Percentiles rank a stretch among this genome's conserved stretches.
Conservation (phyloP, 2,113 vertebrate genomes). For the Tragelaphus scriptus region DNA sequence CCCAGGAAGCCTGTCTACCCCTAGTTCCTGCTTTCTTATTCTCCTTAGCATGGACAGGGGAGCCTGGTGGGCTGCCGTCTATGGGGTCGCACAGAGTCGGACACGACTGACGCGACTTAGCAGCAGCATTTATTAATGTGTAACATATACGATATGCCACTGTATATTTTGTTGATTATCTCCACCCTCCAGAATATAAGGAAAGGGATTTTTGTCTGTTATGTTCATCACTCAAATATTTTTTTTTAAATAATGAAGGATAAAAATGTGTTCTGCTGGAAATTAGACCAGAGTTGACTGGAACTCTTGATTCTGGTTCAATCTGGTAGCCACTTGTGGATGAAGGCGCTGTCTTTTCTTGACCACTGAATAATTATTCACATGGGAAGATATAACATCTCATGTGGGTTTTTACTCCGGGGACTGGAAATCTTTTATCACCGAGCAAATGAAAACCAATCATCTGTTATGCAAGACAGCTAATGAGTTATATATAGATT, state of each 20-base stretch:
- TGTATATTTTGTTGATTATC: background rate
- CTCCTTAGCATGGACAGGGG: background rate
- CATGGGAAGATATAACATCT: conserved; percentile 28
- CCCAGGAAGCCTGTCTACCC: background rate
- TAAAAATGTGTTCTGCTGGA: background rate
- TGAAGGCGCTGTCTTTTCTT: background rate
- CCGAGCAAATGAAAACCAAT: conserved; percentile 6
- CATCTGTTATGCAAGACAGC: conserved; percentile 26
- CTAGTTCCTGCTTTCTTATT: background rate
- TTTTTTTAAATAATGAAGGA: background rate
- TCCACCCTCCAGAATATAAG: background rate
- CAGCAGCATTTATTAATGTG: background rate
- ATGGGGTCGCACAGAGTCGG: too few species aligned
- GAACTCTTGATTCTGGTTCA: conserved; percentile 28
- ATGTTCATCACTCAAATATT: background rate
- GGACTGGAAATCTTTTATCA: conserved; percentile 24
- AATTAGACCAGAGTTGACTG: background rate
- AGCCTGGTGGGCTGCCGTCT: too few species aligned
- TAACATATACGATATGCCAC: background rate
- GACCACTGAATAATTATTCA: conserved; percentile 45
- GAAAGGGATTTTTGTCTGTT: background rate
- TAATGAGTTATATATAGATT: conserved; percentile 52
- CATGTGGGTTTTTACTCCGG: conserved; percentile 19
- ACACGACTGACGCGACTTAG: too few species aligned
- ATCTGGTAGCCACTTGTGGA: conserved; percentile 39